phyloP scores from a whole-genome alignment of 2,113 vertebrate genomes.

The Ornithorhynchus anatinus region DNA sequence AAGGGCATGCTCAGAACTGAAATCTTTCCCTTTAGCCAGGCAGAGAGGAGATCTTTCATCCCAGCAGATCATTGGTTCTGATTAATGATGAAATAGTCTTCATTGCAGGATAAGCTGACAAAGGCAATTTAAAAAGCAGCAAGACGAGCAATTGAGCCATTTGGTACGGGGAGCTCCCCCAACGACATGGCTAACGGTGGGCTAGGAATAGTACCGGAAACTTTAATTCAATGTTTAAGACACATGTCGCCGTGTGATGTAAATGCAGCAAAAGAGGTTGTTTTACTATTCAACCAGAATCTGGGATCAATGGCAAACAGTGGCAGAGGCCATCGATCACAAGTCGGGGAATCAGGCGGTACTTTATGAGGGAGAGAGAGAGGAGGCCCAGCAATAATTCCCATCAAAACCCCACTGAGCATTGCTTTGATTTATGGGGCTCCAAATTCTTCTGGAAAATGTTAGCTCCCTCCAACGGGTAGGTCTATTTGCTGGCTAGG shows the following conservation, averaged over 20 bases:
- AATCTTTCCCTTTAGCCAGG: conserved; percentile 11
- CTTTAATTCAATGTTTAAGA: not conserved
- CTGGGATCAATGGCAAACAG: conserved; percentile 30
- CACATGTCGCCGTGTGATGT: not conserved
- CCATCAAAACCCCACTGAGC: not conserved
- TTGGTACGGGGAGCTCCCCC: not conserved
- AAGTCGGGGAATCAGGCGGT: not conserved
- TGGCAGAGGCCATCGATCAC: conserved; percentile 31
- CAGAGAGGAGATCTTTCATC: conserved; percentile 32
- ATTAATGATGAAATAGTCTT: conserved; percentile 42
- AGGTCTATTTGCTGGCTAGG: too few species aligned
- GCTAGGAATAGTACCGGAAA: not conserved
- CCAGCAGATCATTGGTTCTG: conserved; percentile 41
- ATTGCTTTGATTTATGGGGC: not conserved
- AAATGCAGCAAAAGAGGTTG: conserved; percentile 4
- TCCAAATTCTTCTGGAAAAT: too few species aligned
- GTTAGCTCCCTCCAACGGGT: not conserved
- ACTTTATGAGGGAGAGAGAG: not conserved
- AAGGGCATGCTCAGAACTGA: not conserved
- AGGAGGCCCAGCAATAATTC: not conserved
- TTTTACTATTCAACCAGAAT: conserved; percentile 22
- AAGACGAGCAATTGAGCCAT: conserved; percentile 28
- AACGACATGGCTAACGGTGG: not conserved
- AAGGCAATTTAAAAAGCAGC: conserved; percentile 39
- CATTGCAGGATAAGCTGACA: conserved; percentile 25